Evolutionary conservation across 37 sponge, comb jelly and placozoan species (phyloP).

Genomic region (Cliona cf. orientalis): DNA sequence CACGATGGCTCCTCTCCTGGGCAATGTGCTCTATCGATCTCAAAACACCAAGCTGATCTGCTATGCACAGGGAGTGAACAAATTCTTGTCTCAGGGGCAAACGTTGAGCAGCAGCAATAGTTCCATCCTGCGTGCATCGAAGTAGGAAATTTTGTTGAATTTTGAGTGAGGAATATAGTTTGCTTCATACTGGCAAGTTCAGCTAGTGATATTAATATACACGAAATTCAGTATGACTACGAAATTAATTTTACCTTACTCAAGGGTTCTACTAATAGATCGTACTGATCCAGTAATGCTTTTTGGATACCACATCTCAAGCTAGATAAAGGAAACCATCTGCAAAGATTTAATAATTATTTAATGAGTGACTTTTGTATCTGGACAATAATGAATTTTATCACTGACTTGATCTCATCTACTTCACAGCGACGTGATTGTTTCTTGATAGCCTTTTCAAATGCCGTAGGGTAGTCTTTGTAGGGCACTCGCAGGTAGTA

Average conservation of each 20-base stretch:
- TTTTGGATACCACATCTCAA: slow-evolving; percentile 13
- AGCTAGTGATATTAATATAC: background rate
- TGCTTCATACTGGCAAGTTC: background rate
- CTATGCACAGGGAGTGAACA: slow-evolving; percentile 61
- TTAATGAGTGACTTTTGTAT: background rate
- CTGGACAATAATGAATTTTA: background rate
- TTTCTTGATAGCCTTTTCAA: background rate
- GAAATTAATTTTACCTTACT: no score
- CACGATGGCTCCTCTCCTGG: no score
- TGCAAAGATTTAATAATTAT: background rate
- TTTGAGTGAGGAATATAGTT: background rate
- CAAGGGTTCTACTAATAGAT: background rate
- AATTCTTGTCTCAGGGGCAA: slow-evolving; percentile 41
- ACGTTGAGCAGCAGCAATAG: background rate
- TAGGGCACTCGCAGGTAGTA: slow-evolving; percentile 56
- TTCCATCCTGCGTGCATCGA: slow-evolving; percentile 16
- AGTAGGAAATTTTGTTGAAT: no score
- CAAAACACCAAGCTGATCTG: slow-evolving; percentile 49
- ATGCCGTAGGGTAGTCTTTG: slow-evolving; percentile 49
- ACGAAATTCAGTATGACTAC: no score
- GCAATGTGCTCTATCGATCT: slow-evolving; percentile 38
- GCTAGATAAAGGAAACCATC: slow-evolving; percentile 60
- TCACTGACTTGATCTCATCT: slow-evolving; percentile 37
- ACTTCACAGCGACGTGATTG: no score
- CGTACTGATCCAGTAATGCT: background rate